Evolutionary conservation across 2,113 vertebrate genomes (phyloP).

Genomic region (Corythornis vintsioides): DNA sequence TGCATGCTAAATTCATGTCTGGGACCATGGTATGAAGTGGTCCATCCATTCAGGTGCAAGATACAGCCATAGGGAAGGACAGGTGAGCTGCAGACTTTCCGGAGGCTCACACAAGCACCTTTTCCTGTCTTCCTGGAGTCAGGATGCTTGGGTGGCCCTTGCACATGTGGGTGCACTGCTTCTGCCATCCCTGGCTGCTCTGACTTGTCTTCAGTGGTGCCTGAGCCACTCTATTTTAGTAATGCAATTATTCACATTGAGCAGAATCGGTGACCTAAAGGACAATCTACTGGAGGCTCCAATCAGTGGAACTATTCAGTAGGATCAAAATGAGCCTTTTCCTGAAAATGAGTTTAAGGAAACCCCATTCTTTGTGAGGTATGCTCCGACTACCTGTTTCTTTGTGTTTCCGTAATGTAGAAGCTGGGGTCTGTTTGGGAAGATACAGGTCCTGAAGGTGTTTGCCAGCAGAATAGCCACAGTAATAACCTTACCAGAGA

Average conservation of each 20-base stretch:
- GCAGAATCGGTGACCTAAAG: conserved; percentile 13
- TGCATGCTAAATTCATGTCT: conserved; percentile 28
- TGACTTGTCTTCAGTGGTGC: not conserved
- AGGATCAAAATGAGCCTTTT: conserved; percentile 19
- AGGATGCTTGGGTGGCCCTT: not conserved
- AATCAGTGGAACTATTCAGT: conserved; percentile 41
- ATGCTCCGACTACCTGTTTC: not conserved
- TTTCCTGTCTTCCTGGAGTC: not conserved
- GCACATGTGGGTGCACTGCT: not conserved
- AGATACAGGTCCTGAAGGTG: not conserved
- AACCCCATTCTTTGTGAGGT: not conserved
- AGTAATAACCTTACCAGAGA: not conserved
- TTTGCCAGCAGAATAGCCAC: not conserved
- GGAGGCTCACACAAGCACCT: not conserved
- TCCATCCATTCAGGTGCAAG: not conserved
- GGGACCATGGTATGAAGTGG: not conserved
- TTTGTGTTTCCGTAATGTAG: not conserved
- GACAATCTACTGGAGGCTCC: conserved; percentile 23
- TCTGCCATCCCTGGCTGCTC: not conserved
- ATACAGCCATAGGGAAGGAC: not conserved
- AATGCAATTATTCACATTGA: conserved; percentile 15
- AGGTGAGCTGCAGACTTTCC: not conserved
- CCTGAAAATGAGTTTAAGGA: not conserved
- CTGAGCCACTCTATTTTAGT: not conserved
- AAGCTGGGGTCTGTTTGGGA: not conserved